A percentile compares a stretch with the other conserved stretches of the same genome.
Conservation (phyloP, 2,113 vertebrate genomes). For the Dendropsophus ebraccatus region DNA sequence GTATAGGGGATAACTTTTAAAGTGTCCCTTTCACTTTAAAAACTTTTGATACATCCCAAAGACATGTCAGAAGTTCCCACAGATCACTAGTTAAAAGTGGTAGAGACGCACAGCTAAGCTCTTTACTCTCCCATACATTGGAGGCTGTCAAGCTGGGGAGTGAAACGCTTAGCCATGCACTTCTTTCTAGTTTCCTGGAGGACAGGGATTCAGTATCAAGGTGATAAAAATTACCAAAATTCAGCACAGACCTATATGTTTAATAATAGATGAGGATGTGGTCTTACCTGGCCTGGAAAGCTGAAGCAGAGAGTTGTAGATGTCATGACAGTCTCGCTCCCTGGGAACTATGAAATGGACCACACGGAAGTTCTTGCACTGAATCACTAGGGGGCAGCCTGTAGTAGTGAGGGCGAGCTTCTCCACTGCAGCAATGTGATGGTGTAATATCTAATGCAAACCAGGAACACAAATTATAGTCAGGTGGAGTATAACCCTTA, state of each 20-base stretch:
- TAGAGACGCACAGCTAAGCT: too few species aligned
- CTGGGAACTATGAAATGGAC: conserved; percentile 93
- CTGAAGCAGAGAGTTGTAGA: conserved; percentile 94
- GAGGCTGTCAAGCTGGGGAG: too few species aligned
- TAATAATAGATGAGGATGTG: neutral
- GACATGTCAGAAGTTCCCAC: too few species aligned
- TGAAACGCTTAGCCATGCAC: too few species aligned
- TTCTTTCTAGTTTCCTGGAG: too few species aligned
- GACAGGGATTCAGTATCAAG: too few species aligned
- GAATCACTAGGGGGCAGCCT: conserved; percentile 94
- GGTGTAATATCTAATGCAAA: conserved; percentile 89
- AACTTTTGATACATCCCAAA: too few species aligned
- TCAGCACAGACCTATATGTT: too few species aligned
- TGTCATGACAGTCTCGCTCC: conserved; percentile 94
- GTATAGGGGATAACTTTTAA: too few species aligned
- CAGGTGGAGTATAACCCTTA: neutral
- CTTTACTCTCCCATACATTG: too few species aligned
- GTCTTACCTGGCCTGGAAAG: conserved; percentile 87
- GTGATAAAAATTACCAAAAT: neutral
- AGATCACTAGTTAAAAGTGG: too few species aligned
- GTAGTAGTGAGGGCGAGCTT: conserved; percentile 92
- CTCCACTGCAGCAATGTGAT: conserved; percentile 93
- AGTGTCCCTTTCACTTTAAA: too few species aligned
- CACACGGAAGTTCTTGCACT: conserved; percentile 93
- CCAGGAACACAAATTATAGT: neutral